These are phyloP conservation scores for Marasmarcha lunaedactyla DNA, from an alignment of 2,888 invertebrate species.

Conservation along the genomic window DNA sequence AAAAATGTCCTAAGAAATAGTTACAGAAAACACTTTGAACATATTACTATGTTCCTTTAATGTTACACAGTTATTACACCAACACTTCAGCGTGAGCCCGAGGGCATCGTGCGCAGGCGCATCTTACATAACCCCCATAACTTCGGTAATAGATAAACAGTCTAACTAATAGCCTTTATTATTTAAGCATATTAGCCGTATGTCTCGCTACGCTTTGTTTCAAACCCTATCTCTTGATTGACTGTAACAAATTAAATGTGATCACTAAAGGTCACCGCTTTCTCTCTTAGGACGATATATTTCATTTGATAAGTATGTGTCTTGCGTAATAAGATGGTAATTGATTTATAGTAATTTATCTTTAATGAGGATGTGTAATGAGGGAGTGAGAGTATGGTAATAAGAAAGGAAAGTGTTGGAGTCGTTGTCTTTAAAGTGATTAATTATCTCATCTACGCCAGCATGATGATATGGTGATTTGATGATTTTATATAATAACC, in stretches of 20 bases:
- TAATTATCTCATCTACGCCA: no score
- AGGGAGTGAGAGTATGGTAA: no score
- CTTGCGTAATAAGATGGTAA: slow-evolving; percentile 11
- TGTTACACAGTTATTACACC: no score
- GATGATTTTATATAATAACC: no score
- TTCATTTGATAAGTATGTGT: slow-evolving; percentile 6
- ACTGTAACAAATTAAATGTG: slow-evolving; percentile 59
- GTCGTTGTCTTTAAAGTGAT: no score
- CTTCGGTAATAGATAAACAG: slow-evolving; percentile 51
- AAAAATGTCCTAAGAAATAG: no score
- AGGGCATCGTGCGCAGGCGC: slow-evolving; percentile 39
- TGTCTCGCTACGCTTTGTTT: slow-evolving; percentile 35
- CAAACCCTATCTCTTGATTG: slow-evolving; percentile 36
- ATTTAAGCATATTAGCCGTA: slow-evolving; percentile 38
- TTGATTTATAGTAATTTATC: slow-evolving; percentile 4
- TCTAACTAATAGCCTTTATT: slow-evolving; percentile 60
- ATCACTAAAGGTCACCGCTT: slow-evolving; percentile 43
- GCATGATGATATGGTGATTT: no score
- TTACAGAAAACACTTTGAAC: no score
- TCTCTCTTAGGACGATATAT: slow-evolving; percentile 41
- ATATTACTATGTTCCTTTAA: no score
- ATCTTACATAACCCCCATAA: slow-evolving; percentile 37
- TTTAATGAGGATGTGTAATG: no score
- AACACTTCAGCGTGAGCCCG: slow-evolving; percentile 19
- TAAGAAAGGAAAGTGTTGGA: no score